Evolutionary conservation across 1,140 invertebrate species (phyloP).

Genomic region (Zaprionus africanus): DNA sequence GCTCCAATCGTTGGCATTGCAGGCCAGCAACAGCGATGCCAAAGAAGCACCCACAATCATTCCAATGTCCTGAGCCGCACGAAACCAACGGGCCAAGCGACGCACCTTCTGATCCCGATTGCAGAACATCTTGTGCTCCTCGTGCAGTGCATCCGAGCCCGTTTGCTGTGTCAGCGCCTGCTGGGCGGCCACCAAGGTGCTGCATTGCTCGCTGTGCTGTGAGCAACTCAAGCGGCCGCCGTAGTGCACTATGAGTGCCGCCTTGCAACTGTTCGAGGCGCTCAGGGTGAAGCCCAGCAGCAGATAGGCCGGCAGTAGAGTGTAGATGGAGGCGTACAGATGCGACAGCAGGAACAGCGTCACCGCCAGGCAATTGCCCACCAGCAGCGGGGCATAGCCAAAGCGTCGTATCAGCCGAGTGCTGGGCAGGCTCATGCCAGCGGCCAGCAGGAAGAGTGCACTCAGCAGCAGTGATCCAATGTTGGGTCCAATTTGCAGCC

Average conservation of each 20-base stretch:
- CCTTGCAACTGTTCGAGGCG: constrained; percentile 85
- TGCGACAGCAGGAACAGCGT: constrained; percentile 86
- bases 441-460: constrained; percentile 85
- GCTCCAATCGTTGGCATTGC: constrained; percentile 77
- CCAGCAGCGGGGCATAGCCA: constrained; percentile 86
- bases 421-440: constrained; percentile 85
- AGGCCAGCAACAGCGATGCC: constrained; percentile 85
- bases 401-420: constrained; percentile 86
- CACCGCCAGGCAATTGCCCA: constrained; percentile 85
- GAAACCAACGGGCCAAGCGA: constrained; percentile 81
- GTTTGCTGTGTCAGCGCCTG: constrained; percentile 77
- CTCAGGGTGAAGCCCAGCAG: constrained; percentile 86
- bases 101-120: constrained; percentile 83
- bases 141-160: constrained; percentile 79
- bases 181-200: constrained; percentile 83
- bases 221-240: constrained; percentile 87
- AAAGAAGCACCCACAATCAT: constrained; percentile 85
- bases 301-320: constrained; percentile 86
- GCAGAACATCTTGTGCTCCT: constrained; percentile 84
- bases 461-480: constrained; percentile 86
- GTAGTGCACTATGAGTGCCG: constrained; percentile 86
- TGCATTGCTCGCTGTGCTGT: constrained; percentile 63
- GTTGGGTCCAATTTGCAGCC: constrained; percentile 79
- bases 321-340: constrained; percentile 87
- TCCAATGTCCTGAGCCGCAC: constrained; percentile 86